phyloP scores from a whole-genome alignment of 2,797 vertebrate species.

The Acrossocheilus wenchowensis region DNA sequence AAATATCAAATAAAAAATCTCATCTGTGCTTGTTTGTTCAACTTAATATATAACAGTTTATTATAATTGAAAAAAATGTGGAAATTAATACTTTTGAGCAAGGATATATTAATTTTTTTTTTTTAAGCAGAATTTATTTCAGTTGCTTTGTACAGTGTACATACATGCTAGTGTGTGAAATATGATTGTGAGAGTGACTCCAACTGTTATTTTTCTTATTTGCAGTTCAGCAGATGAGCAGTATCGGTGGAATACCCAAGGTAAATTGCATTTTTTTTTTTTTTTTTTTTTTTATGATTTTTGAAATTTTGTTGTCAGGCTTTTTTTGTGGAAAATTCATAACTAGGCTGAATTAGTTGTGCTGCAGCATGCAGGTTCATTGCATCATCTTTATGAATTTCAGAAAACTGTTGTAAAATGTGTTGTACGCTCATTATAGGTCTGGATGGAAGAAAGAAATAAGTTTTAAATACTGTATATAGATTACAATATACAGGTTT shows the following conservation, averaged over 20 bases:
- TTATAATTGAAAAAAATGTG: not conserved
- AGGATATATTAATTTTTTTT: not conserved
- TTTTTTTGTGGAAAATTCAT: constrained; percentile 10
- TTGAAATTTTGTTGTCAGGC: not conserved
- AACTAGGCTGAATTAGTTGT: not conserved
- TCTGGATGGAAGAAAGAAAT: not conserved
- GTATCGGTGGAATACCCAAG: constrained; percentile 96
- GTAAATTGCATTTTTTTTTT: constrained; percentile 71
- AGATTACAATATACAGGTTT: not conserved
- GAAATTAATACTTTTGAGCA: not conserved
- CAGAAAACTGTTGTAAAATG: not conserved
- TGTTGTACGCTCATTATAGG: not conserved
- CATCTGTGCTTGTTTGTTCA: not conserved
- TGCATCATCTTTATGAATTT: constrained; percentile 16
- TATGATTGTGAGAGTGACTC: not conserved
- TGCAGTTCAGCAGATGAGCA: constrained; percentile 94
- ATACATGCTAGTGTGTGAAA: not conserved
- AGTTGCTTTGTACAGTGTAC: not conserved
- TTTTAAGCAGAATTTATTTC: not conserved
- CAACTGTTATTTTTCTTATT: constrained; percentile 65
- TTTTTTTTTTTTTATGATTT: not conserved
- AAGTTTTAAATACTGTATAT: not conserved
- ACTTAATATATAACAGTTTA: not conserved
- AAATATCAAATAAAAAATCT: too few species aligned
- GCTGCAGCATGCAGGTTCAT: not conserved